Evolutionary conservation across 2,888 invertebrate species (phyloP).

Genomic region (Corythucha ciliata): DNA sequence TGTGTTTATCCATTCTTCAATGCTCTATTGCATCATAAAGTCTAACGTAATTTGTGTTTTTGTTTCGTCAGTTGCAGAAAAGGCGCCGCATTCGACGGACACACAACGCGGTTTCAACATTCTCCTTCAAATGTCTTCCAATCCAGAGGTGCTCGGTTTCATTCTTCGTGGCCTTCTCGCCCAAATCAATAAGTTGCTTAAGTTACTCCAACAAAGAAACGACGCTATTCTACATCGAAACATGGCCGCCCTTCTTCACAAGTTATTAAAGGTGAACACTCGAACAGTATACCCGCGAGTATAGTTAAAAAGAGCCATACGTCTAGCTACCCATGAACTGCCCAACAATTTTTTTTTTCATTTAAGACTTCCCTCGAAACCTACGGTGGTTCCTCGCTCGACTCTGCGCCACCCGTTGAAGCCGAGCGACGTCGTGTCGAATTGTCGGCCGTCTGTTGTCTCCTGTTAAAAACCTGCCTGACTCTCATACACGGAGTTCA

Average conservation of each 20-base stretch:
- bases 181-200: constrained; percentile 42
- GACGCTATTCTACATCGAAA: constrained; percentile 42
- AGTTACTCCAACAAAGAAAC: constrained; percentile 42
- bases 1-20: too few relatives aligned
- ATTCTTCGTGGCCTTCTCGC: constrained; percentile 45
- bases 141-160: constrained; percentile 49
- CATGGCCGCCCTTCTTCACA: constrained; percentile 44
- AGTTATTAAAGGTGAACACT: constrained; percentile 44
- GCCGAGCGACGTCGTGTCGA: constrained; percentile 35
- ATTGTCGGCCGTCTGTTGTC: constrained; percentile 45
- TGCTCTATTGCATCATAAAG: too few relatives aligned
- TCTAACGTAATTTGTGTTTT: too few relatives aligned
- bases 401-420: constrained; percentile 20
- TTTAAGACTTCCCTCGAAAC: constrained; percentile 42
- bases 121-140: constrained; percentile 47
- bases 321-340: background rate
- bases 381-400: constrained; percentile 37
- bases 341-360: background rate
- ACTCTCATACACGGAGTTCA: constrained; percentile 50
- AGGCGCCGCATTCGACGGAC: constrained; percentile 8
- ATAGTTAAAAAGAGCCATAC: too few relatives aligned
- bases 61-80: constrained; percentile 15
- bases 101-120: constrained; percentile 43
- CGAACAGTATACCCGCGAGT: too few relatives aligned
- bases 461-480: constrained; percentile 47